A percentile compares a stretch with the other conserved stretches of the same genome.
These are phyloP conservation scores for Suncus etruscus DNA, from an alignment of 2,113 vertebrate genomes.

Conservation along the genomic window DNA sequence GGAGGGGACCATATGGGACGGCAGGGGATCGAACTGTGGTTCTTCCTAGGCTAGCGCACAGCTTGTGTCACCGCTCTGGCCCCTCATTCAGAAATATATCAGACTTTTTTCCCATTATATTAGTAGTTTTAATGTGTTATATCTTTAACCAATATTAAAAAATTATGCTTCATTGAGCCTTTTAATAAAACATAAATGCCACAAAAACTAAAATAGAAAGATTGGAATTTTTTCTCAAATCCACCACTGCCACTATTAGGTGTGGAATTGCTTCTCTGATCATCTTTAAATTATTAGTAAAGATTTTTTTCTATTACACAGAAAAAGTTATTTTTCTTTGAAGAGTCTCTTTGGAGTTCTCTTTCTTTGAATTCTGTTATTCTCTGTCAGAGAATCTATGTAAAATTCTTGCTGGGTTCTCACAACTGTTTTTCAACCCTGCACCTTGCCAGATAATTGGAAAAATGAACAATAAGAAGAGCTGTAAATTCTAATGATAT, in stretches of 20 bases:
- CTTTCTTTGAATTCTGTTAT: neutral
- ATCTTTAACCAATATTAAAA: neutral
- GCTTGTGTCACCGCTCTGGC: too few relatives aligned
- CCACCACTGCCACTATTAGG: neutral
- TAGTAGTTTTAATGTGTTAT: neutral
- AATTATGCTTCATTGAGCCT: neutral
- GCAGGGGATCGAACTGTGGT: too few relatives aligned
- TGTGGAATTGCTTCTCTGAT: neutral
- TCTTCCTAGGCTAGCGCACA: too few relatives aligned
- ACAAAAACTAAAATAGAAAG: neutral
- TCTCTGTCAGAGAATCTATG: neutral
- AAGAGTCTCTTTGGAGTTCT: neutral
- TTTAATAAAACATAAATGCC: conserved; percentile 21
- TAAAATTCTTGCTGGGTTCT: neutral
- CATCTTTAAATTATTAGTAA: neutral
- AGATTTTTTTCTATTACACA: neutral
- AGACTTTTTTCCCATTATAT: neutral
- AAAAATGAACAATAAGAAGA: neutral
- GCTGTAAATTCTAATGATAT: conserved; percentile 1
- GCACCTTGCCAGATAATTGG: neutral
- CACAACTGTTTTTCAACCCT: neutral
- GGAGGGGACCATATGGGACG: too few relatives aligned
- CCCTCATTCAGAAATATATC: neutral
- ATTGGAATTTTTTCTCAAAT: neutral
- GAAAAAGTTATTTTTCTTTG: neutral